Base-by-base conservation (phyloP, 1,140 invertebrate species). In the Drosophila pectinifera region DNA sequence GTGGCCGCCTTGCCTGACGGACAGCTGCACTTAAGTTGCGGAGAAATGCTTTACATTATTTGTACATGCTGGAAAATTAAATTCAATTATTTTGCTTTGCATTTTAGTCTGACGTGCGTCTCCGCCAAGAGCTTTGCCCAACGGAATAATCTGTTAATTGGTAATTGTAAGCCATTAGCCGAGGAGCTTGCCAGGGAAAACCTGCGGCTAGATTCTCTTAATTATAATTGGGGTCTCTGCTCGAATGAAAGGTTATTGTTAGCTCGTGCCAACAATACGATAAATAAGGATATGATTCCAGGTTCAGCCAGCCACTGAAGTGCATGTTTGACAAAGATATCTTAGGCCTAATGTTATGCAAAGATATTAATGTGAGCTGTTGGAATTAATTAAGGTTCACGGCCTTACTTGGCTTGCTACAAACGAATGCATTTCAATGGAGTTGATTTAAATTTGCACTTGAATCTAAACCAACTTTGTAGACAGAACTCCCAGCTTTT, bases 81-180 rank as follows among this genome's bases (percentile, higher is more conserved):
- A 81, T 85, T 78, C 58, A 67, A 74, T 56, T 74, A 64, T 64
- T 64, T 74, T 48, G 34, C 31, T 56, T 73, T 61, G 41, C 38
- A 2, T 54, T 46, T 20, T 3, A 18, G 39, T 20, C 26, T 8
- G 24, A 26, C 45, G 13, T 28, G 28, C 42, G 31, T 41, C 34
- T 34, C 4, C 43, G 38, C 22, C 36, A 34, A 42, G 31, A 41
- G 59, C 45, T 43, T 59, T 24, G 45, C 31, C 55, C 46, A 70
- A 58, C 68, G 63, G 28, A 69, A 69, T 75, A 78, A 86, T 63
- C 74, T 75, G 79, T 78, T 88, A 88, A 82, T 88, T 88, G 83
- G 75, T 78, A 88, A 75, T 82, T 82, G 74, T 67, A 70, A 56
- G 14, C 51, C 75, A 68, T 70, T 81, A 62, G 48, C n/a, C 28